Evolutionary conservation across 2,113 vertebrate genomes (phyloP).

Genomic region (Pardalotus punctatus): DNA sequence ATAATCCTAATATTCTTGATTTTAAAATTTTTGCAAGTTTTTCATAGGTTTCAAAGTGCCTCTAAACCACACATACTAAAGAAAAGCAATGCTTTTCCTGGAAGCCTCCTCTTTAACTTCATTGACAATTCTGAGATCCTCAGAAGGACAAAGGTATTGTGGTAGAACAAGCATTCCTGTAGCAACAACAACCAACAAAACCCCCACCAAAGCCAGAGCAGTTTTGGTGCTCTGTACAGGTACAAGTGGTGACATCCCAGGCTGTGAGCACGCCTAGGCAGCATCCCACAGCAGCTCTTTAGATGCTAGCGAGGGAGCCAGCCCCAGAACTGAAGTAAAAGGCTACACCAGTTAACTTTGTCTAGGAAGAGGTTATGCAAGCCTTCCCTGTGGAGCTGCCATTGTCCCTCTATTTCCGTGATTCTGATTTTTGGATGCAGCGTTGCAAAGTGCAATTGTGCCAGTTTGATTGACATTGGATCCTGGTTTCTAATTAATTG

Average conservation of each 20-base stretch:
- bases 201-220: not conserved
- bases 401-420: not conserved
- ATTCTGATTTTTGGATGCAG: not conserved
- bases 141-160: not conserved
- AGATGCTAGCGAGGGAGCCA: not conserved
- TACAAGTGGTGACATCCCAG: not conserved
- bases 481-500: not conserved
- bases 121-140: not conserved
- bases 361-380: not conserved
- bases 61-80: not conserved
- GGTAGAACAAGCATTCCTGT: not conserved
- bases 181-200: not conserved
- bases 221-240: not conserved
- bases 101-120: not conserved
- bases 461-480: not conserved
- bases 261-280: not conserved
- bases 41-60: not conserved
- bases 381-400: not conserved
- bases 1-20: not conserved
- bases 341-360: not conserved
- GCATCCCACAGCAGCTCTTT: not conserved
- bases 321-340: not conserved
- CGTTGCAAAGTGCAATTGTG: not conserved
- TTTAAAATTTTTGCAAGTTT: not conserved
- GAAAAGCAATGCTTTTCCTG: not conserved